These are phyloP conservation scores for Pelodiscus sinensis DNA, from an alignment of 2,113 vertebrate species.

Conservation along the genomic window DNA sequence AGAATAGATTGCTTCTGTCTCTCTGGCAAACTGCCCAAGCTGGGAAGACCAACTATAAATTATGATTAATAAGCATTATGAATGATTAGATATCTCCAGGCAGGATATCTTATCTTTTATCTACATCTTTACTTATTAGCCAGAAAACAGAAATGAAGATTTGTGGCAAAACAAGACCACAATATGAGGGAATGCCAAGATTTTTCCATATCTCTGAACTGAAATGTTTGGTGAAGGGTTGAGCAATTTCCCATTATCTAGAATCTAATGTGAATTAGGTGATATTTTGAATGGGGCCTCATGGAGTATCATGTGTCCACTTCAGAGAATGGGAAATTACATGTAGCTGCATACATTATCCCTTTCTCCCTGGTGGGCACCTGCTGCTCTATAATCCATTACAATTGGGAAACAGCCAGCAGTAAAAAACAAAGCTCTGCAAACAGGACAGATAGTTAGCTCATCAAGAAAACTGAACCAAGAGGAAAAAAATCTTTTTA, in stretches of 20 bases:
- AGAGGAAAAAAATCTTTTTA: constrained; percentile 50
- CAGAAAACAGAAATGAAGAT: constrained; percentile 61
- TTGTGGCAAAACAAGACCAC: constrained; percentile 52
- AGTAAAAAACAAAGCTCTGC: constrained; percentile 54
- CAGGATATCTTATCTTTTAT: constrained; percentile 46
- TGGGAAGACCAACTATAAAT: constrained; percentile 41
- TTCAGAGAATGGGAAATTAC: constrained; percentile 41
- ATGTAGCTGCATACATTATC: constrained; percentile 49
- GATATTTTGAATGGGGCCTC: constrained; percentile 35
- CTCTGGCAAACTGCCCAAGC: constrained; percentile 28
- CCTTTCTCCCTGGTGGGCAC: constrained; percentile 40
- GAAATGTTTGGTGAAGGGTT: constrained; percentile 47
- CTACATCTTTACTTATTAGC: constrained; percentile 65
- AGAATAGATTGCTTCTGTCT: not conserved
- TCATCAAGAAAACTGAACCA: constrained; percentile 57
- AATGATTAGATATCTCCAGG: constrained; percentile 61
- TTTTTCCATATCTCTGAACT: constrained; percentile 46
- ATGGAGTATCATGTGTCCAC: not conserved
- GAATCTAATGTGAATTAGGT: constrained; percentile 32
- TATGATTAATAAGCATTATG: constrained; percentile 65
- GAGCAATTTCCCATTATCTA: constrained; percentile 1
- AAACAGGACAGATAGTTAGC: constrained; percentile 38
- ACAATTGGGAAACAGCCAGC: constrained; percentile 39
- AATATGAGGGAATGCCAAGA: constrained; percentile 27
- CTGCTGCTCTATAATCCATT: constrained; percentile 43